Evolutionary conservation across 2,797 vertebrate genomes (phyloP).

Genomic region (Tadarida brasiliensis): DNA sequence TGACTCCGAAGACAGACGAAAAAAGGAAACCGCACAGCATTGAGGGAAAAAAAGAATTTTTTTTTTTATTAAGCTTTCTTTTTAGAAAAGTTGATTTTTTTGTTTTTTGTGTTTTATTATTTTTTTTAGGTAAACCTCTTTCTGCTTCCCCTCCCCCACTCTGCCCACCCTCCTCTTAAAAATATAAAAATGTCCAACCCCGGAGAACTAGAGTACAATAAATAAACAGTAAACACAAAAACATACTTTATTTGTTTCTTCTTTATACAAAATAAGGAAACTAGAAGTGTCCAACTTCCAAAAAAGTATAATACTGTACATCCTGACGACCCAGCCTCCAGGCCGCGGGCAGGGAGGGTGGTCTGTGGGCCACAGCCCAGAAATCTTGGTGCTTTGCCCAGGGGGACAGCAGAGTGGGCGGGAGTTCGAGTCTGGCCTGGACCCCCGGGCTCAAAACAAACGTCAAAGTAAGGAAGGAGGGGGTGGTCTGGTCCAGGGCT

Average conservation of each 20-base stretch:
- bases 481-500: not conserved
- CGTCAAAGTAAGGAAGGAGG: not conserved
- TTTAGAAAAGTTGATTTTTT: slow-evolving; percentile 78
- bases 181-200: slow-evolving; percentile 86
- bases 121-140: slow-evolving; percentile 80
- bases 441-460: not conserved
- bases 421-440: slow-evolving; percentile 50
- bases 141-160: slow-evolving; percentile 66
- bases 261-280: slow-evolving; percentile 92
- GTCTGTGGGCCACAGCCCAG: slow-evolving; percentile 36
- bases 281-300: slow-evolving; percentile 88
- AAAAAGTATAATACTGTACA: slow-evolving; percentile 90
- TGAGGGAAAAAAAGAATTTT: slow-evolving; percentile 78
- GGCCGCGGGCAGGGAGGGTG: slow-evolving; percentile 48
- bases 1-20: not conserved
- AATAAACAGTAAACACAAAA: slow-evolving; percentile 93
- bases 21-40: slow-evolving; percentile 80
- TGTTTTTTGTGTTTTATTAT: slow-evolving; percentile 36
- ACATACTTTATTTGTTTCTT: slow-evolving; percentile 91
- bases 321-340: slow-evolving; percentile 83
- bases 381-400: slow-evolving; percentile 32
- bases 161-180: slow-evolving; percentile 79
- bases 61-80: slow-evolving; percentile 84
- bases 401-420: not conserved
- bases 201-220: slow-evolving; percentile 88